phyloP scores from a whole-genome alignment of 2,797 vertebrate genomes.

The Hippoglossus hippoglossus region DNA sequence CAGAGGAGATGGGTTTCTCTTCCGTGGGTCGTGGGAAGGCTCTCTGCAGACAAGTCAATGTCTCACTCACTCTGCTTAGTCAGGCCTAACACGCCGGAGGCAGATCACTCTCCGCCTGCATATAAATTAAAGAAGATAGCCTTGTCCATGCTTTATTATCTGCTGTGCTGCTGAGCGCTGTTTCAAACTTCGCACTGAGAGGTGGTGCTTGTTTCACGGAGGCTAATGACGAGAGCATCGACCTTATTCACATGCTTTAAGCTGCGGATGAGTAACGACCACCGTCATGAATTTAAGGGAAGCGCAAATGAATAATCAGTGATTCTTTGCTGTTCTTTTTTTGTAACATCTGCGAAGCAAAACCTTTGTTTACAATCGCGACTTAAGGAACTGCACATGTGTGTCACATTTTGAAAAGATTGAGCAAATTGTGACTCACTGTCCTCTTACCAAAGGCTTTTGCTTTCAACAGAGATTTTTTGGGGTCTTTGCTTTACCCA shows the following conservation, averaged over 20 bases:
- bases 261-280: constrained; percentile 53
- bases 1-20: constrained; percentile 47
- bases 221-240: constrained; percentile 62
- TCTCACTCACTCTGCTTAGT: constrained; percentile 79
- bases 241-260: constrained; percentile 56
- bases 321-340: constrained; percentile 50
- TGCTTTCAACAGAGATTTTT: constrained; percentile 23
- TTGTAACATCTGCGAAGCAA: constrained; percentile 31
- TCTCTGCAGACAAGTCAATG: constrained; percentile 72
- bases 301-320: constrained; percentile 50
- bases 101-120: constrained; percentile 75
- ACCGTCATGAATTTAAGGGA: constrained; percentile 43
- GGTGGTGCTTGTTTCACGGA: constrained; percentile 54
- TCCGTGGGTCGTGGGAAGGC: constrained; percentile 63
- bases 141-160: constrained; percentile 70
- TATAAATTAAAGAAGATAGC: constrained; percentile 79
- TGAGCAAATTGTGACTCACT: constrained; percentile 44
- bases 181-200: constrained; percentile 69
- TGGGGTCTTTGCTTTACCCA: constrained; percentile 2
- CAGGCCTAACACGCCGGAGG: constrained; percentile 74
- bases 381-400: constrained; percentile 14
- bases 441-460: constrained; percentile 30
- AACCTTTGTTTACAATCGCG: constrained; percentile 52
- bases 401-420: constrained; percentile 34
- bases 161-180: constrained; percentile 44